Evolutionary conservation across 2,797 vertebrate species (phyloP), one percentile per base, ranked within the genome.

Genomic region (Craterocephalus amniculus): DNA sequence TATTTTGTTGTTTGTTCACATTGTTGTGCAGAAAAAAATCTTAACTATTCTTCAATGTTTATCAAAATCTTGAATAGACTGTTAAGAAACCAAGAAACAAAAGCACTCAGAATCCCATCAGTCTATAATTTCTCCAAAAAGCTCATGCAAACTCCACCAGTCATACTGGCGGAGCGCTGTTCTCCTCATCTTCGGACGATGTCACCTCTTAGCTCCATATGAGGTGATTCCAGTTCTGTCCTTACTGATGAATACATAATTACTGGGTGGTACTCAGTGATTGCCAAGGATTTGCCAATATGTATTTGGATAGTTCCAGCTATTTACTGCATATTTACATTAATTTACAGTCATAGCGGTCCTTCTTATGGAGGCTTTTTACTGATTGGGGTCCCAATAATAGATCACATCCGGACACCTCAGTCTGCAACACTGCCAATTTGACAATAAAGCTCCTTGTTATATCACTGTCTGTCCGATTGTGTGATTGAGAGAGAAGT

Each of bases 241-340:
- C 51, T 83, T 70, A 79, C 81, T 73, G 63, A 78, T 87, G 71
- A 79, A 86, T 83, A 78, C 74, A 82, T 80, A 76, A 83, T 70
- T 74, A 69, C 67, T 78, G 79, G 86, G 77, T 87, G 89, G 87
- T 90, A 85, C 85, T 90, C 86, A 79, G 52, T 74, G 86, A 85
- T 91, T 92, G 92, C 91, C 92, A 93, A 92, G 88, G 82, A 90
- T 87, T 87, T 90, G 91, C 88, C 91, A 93, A 88, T 78, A 75
- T 75, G 38, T 80, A 71, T 87, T 79, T 82, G 70, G 90, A 77
- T 74, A 74, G 68, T 83, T 87, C 60, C 66, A 88, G 64, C 78
- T 77, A 76, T 79, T 80, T 70, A 81, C 87, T 86, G 78, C 78
- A 68, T 67, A 87, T 72, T 82, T 77, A 81, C 31, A 80, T 35